Base-by-base conservation (phyloP, 2,888 invertebrate species). In the Plebejus melissa region DNA sequence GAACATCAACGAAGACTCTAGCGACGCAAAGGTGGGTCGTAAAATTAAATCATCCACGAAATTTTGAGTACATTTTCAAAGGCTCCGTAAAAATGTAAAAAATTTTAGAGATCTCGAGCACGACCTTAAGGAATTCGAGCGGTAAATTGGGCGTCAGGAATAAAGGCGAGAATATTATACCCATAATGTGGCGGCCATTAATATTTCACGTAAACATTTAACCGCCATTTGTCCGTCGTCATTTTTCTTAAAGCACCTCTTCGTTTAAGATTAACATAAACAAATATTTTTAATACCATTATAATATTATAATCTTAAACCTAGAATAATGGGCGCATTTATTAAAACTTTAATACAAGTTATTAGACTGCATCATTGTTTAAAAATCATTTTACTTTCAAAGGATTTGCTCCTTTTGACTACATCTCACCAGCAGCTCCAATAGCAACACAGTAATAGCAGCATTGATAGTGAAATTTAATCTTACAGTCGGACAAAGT, bases 401-500 rank as follows among this genome's bases (percentile, higher is more conserved):
- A 54, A 16, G 16, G 4, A 54, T 54, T 16, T 4, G 11, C 54
- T 54, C 4, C 16, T 54, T 16, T 54, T 4, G 4, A 54, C 54
- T 16, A 4, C 16, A 54, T 54, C 16, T 9, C 46, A 46, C 46
- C 46, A 46, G 2, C 46, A 41, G 41, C 9, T 46, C 46, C 9
- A 46, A 16, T 54, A 54, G 41, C 41, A 41, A 54, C 54, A 54
- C 16, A 54, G 1, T 1, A 16, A 13, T 13, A 58, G n/a, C 58
- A 58, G 7, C 58, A 58, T 22, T n/a, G 58, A 7, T 22, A 58
- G 9, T 22, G 9, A 28, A 65, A 16, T 13, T 32, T 60, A 3
- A 28, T 38, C 75, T 77, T 76, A 76, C 87, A 93, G 93, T 93
- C 93, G 38, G 93, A 93, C 80, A 93, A 96, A 87, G 97, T 97